phyloP scores from a whole-genome alignment of 2,888 invertebrate species.

The Aphidoletes aphidimyza region DNA sequence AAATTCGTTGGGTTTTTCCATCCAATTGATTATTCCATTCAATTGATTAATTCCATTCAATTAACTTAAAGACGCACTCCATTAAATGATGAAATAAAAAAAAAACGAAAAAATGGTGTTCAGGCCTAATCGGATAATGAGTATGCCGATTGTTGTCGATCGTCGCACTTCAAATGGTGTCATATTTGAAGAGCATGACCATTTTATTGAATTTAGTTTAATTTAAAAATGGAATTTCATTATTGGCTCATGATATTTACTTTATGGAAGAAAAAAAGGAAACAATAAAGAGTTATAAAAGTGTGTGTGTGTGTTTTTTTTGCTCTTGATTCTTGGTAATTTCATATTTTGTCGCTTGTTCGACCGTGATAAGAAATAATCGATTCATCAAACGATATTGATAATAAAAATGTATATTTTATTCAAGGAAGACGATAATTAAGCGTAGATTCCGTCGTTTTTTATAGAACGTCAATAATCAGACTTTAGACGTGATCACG shows the following conservation, averaged over 20 bases:
- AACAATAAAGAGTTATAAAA: conserved; percentile 17
- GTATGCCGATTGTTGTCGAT: not conserved
- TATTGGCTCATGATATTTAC: not conserved
- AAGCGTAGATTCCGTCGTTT: not conserved
- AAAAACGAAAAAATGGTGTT: too few species aligned
- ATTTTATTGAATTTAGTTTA: not conserved
- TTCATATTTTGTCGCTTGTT: not conserved
- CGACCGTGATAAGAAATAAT: conserved; percentile 29
- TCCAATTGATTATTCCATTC: too few species aligned
- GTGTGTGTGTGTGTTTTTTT: not conserved
- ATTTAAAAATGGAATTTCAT: not conserved
- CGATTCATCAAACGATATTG: conserved; percentile 29
- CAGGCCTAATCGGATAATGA: not conserved
- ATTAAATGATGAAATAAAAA: too few species aligned
- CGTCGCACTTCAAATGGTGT: not conserved
- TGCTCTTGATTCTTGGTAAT: not conserved
- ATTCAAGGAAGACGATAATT: conserved; percentile 42
- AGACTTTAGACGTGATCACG: not conserved
- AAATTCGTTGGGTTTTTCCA: too few species aligned
- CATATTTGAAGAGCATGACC: not conserved
- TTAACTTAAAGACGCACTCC: too few species aligned
- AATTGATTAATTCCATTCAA: too few species aligned
- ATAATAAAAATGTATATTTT: conserved; percentile 43
- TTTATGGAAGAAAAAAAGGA: not conserved
- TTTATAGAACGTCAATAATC: not conserved